phyloP scores from a whole-genome alignment of 2,113 vertebrate species.

The Ploceus nigricollis region DNA sequence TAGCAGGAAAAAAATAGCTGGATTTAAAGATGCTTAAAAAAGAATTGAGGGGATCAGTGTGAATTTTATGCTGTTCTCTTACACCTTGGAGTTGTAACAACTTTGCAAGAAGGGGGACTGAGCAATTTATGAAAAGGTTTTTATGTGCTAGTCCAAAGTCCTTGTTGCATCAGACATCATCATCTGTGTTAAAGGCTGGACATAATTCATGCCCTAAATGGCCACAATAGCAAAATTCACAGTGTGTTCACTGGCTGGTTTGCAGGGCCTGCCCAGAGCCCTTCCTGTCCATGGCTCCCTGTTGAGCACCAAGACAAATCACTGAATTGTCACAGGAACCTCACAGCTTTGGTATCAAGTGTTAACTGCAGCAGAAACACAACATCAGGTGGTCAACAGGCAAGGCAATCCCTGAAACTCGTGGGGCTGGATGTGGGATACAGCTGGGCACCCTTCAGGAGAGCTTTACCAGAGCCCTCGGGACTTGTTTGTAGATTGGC shows the following conservation, averaged over 20 bases:
- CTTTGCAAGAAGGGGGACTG: background rate
- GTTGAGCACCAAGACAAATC: background rate
- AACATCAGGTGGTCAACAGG: background rate
- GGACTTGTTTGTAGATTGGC: background rate
- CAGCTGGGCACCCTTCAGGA: accelerated
- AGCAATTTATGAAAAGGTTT: background rate
- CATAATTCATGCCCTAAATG: background rate
- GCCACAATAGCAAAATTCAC: background rate
- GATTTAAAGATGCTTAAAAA: conserved; percentile 40
- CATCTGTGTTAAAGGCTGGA: background rate
- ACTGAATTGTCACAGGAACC: background rate
- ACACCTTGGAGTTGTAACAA: background rate
- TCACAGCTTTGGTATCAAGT: background rate
- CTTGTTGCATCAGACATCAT: background rate
- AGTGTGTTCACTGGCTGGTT: background rate
- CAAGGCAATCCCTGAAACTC: background rate
- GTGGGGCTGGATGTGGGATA: accelerated
- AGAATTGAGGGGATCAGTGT: background rate
- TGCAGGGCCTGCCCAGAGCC: background rate
- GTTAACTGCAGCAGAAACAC: background rate
- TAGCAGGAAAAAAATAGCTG: background rate
- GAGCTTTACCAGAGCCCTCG: accelerated
- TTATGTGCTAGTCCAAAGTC: background rate
- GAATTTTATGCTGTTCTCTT: background rate
- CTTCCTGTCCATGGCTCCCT: background rate